These are phyloP conservation scores for Lucinisca nassula DNA, from an alignment of 2,888 invertebrate genomes.

Conservation along the genomic window DNA sequence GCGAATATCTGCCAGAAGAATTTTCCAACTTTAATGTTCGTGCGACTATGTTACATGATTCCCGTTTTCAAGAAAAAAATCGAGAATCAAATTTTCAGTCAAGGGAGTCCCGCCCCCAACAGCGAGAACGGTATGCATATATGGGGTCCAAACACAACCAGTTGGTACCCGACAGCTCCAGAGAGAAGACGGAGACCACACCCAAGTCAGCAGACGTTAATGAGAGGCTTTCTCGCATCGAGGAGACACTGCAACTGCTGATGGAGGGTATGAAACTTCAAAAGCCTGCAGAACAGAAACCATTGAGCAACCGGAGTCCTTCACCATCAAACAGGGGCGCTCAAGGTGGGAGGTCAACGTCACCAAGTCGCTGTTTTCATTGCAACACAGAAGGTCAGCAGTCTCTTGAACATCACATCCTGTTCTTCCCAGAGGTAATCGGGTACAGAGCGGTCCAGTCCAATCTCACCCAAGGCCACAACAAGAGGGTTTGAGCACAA, in stretches of 20 bases:
- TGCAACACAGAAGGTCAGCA: constrained; percentile 1
- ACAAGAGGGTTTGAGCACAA: not conserved
- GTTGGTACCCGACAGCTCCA: no score
- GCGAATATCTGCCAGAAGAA: not conserved
- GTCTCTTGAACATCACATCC: not conserved
- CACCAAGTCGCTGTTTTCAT: not conserved
- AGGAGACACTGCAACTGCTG: not conserved
- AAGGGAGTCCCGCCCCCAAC: no score
- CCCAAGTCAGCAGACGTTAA: no score
- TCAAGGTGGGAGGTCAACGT: no score
- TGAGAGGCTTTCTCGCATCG: not conserved
- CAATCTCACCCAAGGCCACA: constrained; percentile 8
- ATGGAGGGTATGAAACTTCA: no score
- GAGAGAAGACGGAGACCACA: no score
- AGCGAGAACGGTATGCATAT: not conserved
- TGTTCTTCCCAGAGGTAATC: not conserved
- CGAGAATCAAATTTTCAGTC: not conserved
- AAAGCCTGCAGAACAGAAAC: no score
- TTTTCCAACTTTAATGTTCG: not conserved
- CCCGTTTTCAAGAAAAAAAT: no score
- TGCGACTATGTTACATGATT: not conserved
- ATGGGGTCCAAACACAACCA: not conserved
- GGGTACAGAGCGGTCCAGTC: constrained; percentile 8
- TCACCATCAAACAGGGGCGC: no score
- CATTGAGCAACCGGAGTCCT: no score